Base-by-base conservation (phyloP, 2,888 invertebrate species). In the Entomobrya proxima region DNA sequence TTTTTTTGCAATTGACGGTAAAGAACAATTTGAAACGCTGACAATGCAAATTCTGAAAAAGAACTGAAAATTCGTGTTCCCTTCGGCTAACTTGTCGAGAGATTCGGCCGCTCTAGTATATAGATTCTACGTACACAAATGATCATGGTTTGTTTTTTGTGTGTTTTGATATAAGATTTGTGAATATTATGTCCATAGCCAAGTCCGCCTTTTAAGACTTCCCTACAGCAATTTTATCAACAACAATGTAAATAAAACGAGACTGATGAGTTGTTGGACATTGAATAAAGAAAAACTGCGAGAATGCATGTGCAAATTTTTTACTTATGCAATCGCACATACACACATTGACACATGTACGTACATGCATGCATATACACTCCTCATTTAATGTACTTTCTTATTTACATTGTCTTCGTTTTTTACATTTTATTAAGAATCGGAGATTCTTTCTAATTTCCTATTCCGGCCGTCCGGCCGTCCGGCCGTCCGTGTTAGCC, bases 11-110 rank as follows among this genome's bases (percentile, higher is more conserved):
- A 47, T 47, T 47, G 50, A 72, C 24, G 32, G 32, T 50, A 47
- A 47, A 72, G 40, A 64, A 72, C 67, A 67, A 72, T 72, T 72
- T 32, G 50, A 47, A 32, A 30, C 30, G 72, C 72, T 72, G 72
- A 50, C 72, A 72, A 30, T 47, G 72, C 72, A 72, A 47, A 27
- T 47, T 72, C 44, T 6, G 15, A 7, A 47, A 47, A 47, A 72
- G 30, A 15, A n/a, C 47, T 47, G n/a, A 3, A 13, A 11, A 67
- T 37, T 67, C 1, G 21, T 67, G 44, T 24, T 69, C 0, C 24
- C 9, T 11, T 58, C 58, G 30, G 6, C 35, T 35, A n/a, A 37
- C 64, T 37, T 21, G n/a, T n/a, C 18, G 69, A 44, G 24, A n/a
- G 40, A 67, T 13, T n/a, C n/a, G 24, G 30, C 11, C 11, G 11